phyloP scores from a whole-genome alignment of 2,113 vertebrate genomes.

The Dissostichus mawsoni region DNA sequence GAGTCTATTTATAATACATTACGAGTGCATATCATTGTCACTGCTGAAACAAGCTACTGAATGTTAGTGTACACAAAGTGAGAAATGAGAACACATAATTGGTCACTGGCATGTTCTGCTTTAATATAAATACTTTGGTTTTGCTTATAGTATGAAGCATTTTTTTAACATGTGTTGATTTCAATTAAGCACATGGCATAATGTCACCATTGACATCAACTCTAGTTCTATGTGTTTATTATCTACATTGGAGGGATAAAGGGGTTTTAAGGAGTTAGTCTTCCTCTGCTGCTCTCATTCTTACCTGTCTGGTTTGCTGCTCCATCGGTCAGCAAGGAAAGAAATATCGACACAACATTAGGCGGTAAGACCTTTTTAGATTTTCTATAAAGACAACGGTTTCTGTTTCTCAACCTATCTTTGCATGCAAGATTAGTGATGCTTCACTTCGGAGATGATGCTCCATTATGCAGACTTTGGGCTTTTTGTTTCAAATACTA shows the following conservation, averaged over 20 bases:
- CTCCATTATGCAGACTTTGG: conserved; percentile 74
- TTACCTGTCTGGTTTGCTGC: conserved; percentile 99
- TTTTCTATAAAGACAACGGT: conserved; percentile 39
- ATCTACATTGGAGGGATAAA: not conserved
- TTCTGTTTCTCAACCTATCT: conserved; percentile 52
- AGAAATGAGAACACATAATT: not conserved
- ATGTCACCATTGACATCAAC: conserved; percentile 14
- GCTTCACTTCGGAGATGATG: conserved; percentile 60
- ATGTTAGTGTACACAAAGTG: not conserved
- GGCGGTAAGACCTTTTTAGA: conserved; percentile 71
- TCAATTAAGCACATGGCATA: not conserved
- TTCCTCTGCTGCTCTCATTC: conserved; percentile 62
- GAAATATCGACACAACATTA: conserved; percentile 87
- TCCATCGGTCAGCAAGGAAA: conserved; percentile 92
- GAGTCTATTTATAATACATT: not conserved
- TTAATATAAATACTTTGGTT: no score
- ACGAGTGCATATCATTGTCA: not conserved
- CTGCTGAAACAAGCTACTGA: not conserved
- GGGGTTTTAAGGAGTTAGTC: conserved; percentile 14
- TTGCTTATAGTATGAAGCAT: no score
- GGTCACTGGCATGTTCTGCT: not conserved
- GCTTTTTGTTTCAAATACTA: conserved; percentile 61
- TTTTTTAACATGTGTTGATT: not conserved
- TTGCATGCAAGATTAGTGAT: conserved; percentile 63
- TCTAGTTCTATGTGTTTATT: conserved; percentile 20